A percentile compares a stretch with the other conserved stretches of the same genome.
phyloP scores from a whole-genome alignment of 1,140 invertebrate genomes.

The Frieseomelitta varia region DNA sequence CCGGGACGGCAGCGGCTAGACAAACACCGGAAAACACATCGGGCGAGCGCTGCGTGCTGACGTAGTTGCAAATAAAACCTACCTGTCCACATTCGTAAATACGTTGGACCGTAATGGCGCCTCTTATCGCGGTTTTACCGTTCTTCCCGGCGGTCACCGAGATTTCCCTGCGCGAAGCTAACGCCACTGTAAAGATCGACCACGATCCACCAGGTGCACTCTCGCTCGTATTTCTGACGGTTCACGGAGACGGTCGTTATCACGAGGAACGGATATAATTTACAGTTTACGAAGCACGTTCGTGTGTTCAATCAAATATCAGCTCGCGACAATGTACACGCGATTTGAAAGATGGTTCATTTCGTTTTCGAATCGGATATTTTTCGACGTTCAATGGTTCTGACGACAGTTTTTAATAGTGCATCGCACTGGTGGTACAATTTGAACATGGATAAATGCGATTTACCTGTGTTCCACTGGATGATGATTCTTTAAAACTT shows the following conservation, averaged over 20 bases:
- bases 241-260: background rate
- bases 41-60: constrained; percentile 29
- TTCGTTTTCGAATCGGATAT: background rate
- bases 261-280: background rate
- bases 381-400: no score
- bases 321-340: background rate
- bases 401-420: no score
- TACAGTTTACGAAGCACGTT: background rate
- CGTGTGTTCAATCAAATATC: background rate
- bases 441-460: no score
- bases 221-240: background rate
- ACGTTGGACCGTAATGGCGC: constrained; percentile 25
- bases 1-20: background rate
- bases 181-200: background rate
- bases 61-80: constrained; percentile 42
- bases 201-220: no score
- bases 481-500: no score
- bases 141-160: background rate
- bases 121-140: constrained; percentile 32
- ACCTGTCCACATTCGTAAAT: constrained; percentile 31
- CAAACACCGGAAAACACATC: background rate
- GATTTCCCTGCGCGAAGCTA: background rate
- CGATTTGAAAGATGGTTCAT: background rate
- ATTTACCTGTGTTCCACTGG: no score
- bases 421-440: no score